Evolutionary conservation across 2,797 vertebrate species (phyloP), one percentile per base, ranked within the genome.

Genomic region (Coranthus polyacanthus): DNA sequence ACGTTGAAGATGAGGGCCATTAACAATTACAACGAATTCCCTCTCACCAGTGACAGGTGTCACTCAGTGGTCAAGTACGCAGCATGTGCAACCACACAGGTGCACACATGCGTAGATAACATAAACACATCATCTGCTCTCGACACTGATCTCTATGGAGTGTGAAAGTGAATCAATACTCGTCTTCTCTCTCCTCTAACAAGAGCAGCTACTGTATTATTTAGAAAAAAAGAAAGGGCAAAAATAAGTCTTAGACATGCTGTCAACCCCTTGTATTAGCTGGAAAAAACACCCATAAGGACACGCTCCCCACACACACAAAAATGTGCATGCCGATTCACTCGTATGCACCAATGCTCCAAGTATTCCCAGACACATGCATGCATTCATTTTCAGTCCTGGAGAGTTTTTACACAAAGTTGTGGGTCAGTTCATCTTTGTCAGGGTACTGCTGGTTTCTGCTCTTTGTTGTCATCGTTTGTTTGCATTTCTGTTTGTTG

Each of bases 391-490:
- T 53, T 65, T 68, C 20, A 47, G 3, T 75, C 56, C 22, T 8
- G 9, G 29, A 22, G 55, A 47, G 12, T 32, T 73, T 73, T 60
- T 58, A 70, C 51, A 65, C 13, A 56, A 70, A 74, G 32, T 54
- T 18, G 21, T 3, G 55, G 72, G 86, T 88, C 79, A 76, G 86
- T 86, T 76, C 1, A 21, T 80, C 69, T 75, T 77, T 76, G 77
- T 82, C 15, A 13, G 37, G 29, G 32, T 12, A 2, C 21, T 2
- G 20, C 20, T 36, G 17, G 42, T 61, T 71, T 72, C 45, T 46
- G 26, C 20, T 73, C 53, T 83, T 70, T 90, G 72, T 77, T 77
- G 68, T 62, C 26, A 24, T 55, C 11, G 6, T 79, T 83, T 84
- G 64, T 80, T 70, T 82, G 72, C 47, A 32, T 83, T 42, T 54